phyloP scores from a whole-genome alignment of 2,888 invertebrate genomes.

The Troides oblongomaculatus region DNA sequence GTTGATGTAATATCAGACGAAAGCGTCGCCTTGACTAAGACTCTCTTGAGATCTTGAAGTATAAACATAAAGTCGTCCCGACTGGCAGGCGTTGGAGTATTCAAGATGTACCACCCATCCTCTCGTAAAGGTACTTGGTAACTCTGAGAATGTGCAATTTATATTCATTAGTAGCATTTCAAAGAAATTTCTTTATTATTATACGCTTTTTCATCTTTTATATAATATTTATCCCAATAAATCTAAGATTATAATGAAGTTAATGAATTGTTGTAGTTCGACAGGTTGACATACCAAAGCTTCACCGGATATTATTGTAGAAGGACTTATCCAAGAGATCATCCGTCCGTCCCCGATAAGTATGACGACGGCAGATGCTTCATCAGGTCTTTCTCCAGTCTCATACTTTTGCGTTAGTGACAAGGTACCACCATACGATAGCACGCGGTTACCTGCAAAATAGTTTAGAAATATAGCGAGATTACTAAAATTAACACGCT shows the following conservation, averaged over 20 bases:
- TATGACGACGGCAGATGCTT: constrained; percentile 89
- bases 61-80: constrained; percentile 92
- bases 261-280: neutral
- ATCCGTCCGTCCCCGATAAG: constrained; percentile 88
- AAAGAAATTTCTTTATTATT: too few relatives aligned
- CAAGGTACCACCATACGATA: constrained; percentile 92
- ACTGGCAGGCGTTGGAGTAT: constrained; percentile 63
- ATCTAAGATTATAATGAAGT: neutral
- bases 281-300: constrained; percentile 80
- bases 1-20: constrained; percentile 79
- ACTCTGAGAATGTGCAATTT: constrained; percentile 58
- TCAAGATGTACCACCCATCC: constrained; percentile 80
- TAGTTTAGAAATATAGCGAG: neutral
- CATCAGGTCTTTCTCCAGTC: constrained; percentile 71
- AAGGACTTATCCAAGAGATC: constrained; percentile 86
- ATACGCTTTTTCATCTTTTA: too few relatives aligned
- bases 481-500: neutral
- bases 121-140: constrained; percentile 84
- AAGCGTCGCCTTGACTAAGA: constrained; percentile 90
- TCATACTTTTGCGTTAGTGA: constrained; percentile 86
- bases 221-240: neutral
- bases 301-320: constrained; percentile 74
- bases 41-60: constrained; percentile 89
- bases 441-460: constrained; percentile 83
- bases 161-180: too few relatives aligned